phyloP scores from a whole-genome alignment of 2,113 vertebrate species.

The Bubalus kerabau region DNA sequence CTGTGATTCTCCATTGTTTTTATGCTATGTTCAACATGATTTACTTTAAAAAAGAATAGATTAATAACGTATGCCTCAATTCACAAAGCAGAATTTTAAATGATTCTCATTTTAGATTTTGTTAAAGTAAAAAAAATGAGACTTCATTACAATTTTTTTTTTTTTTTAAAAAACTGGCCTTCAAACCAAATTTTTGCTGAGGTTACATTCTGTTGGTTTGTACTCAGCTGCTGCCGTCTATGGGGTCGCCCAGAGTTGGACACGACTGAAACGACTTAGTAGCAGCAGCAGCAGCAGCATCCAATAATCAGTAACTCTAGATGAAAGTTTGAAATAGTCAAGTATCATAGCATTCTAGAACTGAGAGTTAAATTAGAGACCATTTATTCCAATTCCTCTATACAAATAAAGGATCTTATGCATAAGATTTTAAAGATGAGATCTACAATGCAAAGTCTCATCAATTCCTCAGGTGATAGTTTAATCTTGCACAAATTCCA shows the following conservation, averaged over 20 bases:
- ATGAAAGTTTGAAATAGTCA: not conserved
- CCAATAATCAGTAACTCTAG: not conserved
- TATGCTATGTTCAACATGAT: conserved; percentile 3
- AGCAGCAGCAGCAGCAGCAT: not conserved
- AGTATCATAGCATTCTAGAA: not conserved
- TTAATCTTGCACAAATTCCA: not conserved
- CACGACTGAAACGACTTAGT: too few species aligned
- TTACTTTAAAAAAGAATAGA: not conserved
- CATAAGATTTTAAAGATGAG: not conserved
- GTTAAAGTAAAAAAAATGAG: not conserved
- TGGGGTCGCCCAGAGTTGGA: too few species aligned
- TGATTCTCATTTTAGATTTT: conserved; percentile 9
- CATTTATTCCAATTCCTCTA: not conserved
- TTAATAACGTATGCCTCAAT: conserved; percentile 3
- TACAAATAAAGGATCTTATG: not conserved
- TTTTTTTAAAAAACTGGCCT: not conserved
- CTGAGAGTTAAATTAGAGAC: not conserved
- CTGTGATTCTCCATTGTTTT: conserved; percentile 14
- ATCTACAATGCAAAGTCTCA: not conserved
- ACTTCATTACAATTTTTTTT: not conserved
- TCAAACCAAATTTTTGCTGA: not conserved
- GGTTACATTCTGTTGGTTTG: not conserved
- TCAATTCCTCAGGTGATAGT: not conserved
- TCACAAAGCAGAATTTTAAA: conserved; percentile 19
- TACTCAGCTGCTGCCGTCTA: not conserved